Evolutionary conservation across 2,113 vertebrate genomes (phyloP), one percentile per base, ranked within the genome.

Genomic region (Gallinago jamesoni): DNA sequence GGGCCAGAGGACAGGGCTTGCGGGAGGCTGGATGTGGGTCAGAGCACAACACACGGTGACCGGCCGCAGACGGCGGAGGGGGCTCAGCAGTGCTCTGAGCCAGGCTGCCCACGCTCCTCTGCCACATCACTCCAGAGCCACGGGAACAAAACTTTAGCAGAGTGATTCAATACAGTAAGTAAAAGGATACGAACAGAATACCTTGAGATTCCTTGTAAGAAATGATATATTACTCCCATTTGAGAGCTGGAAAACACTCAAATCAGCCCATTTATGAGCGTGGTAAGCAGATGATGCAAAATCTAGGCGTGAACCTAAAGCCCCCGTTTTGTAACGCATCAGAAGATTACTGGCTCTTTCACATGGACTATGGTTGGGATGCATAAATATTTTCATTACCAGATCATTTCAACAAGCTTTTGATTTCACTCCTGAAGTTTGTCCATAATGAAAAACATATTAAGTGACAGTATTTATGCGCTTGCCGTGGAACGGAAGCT

Each of bases 11-110:
- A 67, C 74, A 48, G 47, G 52, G 89, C 92, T 80, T 27, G 93
- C 53, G 80, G 72, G 87, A 90, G 89, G 93, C 77, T 45, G 84
- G 95, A 96, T 84, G 75, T 91, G 91, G 97, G 90, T 94, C 96
- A 90, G 56, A 57, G 92, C 92, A 50, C 59, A 90, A 31, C 80
- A 86, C 1, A 64, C 91, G 56, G 53, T 11, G 72, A 64, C 67
- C 89, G 69, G 64, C 67, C 47, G 72, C 53, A 33, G 60, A 20
- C 13, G 2, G 9, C 2, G 57, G 7, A 78, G 31, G n/a, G 87
- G 56, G 16, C 73, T 77, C 63, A 60, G 73, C 52, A 39, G 5
- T 3, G 21, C 11, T 37, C 50, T 12, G 19, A 41, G 20, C 10
- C 6, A 66, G 35, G 37, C n/a, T 69, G 57, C 70, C 83, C 22